Conservation (phyloP, 2,113 vertebrate species). For the Gymnocephalus cernua region DNA sequence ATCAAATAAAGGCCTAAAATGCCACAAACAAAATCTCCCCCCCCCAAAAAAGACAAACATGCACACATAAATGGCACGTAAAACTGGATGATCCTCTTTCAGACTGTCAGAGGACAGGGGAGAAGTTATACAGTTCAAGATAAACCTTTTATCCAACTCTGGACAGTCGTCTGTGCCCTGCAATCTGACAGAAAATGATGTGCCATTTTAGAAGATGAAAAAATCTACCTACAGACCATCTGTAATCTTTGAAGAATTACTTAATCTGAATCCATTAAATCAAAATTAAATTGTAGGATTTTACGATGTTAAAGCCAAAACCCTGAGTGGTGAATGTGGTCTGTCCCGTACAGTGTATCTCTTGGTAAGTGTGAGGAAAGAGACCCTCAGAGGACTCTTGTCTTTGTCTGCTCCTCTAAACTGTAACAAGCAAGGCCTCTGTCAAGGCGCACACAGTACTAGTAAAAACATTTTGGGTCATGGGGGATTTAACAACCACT, state of each 20-base stretch:
- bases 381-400: neutral
- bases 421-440: neutral
- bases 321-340: neutral
- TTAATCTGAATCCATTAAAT: neutral
- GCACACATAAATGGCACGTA: neutral
- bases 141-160: constrained; percentile 20
- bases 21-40: too few relatives aligned
- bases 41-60: neutral
- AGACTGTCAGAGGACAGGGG: neutral
- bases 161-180: neutral
- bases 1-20: too few relatives aligned
- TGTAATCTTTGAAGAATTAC: neutral
- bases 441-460: neutral
- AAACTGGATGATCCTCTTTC: neutral
- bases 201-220: neutral
- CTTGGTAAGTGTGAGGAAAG: neutral
- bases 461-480: neutral
- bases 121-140: neutral
- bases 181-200: constrained; percentile 3
- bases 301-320: neutral
- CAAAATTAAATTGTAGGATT: neutral
- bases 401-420: neutral
- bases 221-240: neutral
- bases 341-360: neutral
- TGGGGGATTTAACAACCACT: neutral